phyloP scores from a whole-genome alignment of 2,797 vertebrate genomes.

The Brotula barbata region DNA sequence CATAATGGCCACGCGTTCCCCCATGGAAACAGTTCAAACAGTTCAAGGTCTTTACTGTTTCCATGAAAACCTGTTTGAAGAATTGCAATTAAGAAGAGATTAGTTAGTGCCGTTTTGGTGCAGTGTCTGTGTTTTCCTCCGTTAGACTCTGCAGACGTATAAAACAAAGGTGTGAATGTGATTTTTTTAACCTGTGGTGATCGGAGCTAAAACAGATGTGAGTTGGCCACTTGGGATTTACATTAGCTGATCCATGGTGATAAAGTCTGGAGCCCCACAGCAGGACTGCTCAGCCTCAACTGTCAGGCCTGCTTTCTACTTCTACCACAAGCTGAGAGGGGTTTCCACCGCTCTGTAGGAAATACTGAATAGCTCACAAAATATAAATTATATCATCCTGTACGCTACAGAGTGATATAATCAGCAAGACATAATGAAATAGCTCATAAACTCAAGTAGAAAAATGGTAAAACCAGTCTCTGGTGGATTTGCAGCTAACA shows the following conservation, averaged over 20 bases:
- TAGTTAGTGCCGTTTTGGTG: neutral
- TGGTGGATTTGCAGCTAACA: neutral
- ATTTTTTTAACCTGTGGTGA: constrained; percentile 26
- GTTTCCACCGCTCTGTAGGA: constrained; percentile 35
- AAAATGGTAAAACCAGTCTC: neutral
- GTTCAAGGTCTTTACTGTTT: constrained; percentile 55
- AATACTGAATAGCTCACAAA: constrained; percentile 26
- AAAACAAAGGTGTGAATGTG: constrained; percentile 22
- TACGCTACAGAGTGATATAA: constrained; percentile 2
- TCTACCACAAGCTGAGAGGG: constrained; percentile 18
- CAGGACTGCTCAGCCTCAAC: constrained; percentile 50
- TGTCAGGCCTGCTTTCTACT: constrained; percentile 44
- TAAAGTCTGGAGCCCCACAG: constrained; percentile 35
- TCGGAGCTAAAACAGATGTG: constrained; percentile 34
- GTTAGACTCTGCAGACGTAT: constrained; percentile 5
- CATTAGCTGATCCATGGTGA: constrained; percentile 38
- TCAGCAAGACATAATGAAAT: constrained; percentile 11
- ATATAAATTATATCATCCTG: neutral
- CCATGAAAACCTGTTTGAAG: constrained; percentile 7
- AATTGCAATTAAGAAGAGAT: constrained; percentile 6
- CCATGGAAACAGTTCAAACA: constrained; percentile 46
- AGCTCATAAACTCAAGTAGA: constrained; percentile 14
- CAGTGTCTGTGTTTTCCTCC: constrained; percentile 9
- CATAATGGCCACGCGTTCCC: constrained; percentile 9
- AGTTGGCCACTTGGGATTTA: constrained; percentile 29